Conservation (phyloP, 2,888 invertebrate genomes). For the Capitulum mitella region DNA sequence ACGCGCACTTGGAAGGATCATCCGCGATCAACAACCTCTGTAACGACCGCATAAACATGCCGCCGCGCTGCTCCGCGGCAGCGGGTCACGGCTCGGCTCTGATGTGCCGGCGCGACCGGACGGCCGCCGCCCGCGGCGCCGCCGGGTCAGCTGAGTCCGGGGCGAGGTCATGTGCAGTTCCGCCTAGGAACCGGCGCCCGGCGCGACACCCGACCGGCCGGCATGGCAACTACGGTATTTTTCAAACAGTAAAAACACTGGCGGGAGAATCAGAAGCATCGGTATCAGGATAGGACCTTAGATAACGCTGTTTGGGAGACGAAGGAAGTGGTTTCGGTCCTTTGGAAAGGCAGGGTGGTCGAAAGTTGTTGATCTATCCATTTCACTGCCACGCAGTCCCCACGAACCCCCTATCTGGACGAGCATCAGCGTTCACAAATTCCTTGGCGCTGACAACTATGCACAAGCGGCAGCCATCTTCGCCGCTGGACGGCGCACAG, state of each 20-base stretch:
- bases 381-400: background rate
- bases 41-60: background rate
- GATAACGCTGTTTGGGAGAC: no score
- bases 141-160: background rate
- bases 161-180: no score
- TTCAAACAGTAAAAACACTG: no score
- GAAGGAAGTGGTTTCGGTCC: no score
- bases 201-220: background rate
- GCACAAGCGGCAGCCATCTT: background rate
- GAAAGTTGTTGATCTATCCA: no score
- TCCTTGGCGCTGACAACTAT: background rate
- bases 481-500: background rate
- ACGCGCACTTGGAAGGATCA: background rate
- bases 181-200: no score
- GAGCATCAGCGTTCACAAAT: background rate
- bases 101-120: no score
- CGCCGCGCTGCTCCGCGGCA: background rate
- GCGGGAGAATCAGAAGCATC: no score
- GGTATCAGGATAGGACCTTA: no score
- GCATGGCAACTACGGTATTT: no score
- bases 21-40: background rate
- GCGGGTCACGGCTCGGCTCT: background rate
- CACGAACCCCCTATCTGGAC: background rate
- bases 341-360: no score
- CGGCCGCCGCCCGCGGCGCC: background rate